Evolutionary conservation across 2,888 invertebrate species (phyloP), one percentile per base, ranked within the genome.

Genomic region (Epinotia bilunana): DNA sequence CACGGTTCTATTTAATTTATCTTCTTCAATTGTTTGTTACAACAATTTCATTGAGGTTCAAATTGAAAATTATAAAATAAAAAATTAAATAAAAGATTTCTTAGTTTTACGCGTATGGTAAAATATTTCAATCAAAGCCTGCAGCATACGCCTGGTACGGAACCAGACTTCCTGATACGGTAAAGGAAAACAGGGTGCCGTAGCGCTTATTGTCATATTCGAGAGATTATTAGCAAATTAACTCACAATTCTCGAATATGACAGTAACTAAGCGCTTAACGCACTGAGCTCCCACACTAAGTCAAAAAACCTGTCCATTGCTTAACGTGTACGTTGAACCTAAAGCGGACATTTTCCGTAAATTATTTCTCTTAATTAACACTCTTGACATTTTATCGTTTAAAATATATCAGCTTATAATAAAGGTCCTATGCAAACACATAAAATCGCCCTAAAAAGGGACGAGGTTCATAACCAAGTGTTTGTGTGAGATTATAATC

Each of bases 401-500:
- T 80, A 87, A 89, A 87, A 83, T 81, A 80, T 77, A 87, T 87
- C 83, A 84, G 83, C 81, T 82, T 86, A 85, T 89, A 87, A 88
- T 89, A 86, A 86, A 81, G 83, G 82, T 79, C 82, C 82, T 83
- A 83, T 84, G 82, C 84, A 88, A 87, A 89, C 84, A 83, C 84
- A 86, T 85, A 83, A 87, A 90, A 87, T 89, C 86, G 88, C 82
- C 84, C 83, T 81, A 82, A 85, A 84, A 83, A 80, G 77, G 78
- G 79, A 79, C 77, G 78, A 77, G 80, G 79, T 82, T 88, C 87
- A 88, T 88, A 86, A 85, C 83, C 82, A 79, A 80, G 83, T 87
- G 89, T 89, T 88, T 89, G 88, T 88, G 80, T 83, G 83, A 84
- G 86, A 87, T 86, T 87, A 88, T 90, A 90, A 91, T 90, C 88